Evolutionary conservation across 2,888 invertebrate species (phyloP), one percentile per base, ranked within the genome.

Genomic region (Globia sparganii): DNA sequence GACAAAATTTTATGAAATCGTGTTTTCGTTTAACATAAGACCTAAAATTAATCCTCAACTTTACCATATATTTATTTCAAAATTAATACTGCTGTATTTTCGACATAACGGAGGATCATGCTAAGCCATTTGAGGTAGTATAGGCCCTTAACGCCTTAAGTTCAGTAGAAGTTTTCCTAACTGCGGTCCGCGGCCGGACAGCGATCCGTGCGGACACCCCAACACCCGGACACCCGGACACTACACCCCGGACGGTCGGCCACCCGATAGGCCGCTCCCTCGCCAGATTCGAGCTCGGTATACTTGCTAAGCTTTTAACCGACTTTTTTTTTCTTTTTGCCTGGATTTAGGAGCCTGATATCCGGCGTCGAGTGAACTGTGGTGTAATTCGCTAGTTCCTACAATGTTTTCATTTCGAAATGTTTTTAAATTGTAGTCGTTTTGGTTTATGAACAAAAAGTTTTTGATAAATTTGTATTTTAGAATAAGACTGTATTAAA

Each of bases 221-320:
- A 46, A 73, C 34, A 49, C 37, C 46, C 78, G 40, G 18, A 59
- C 56, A 25, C 61, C n/a, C 67, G 61, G 67, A 34, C 67, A 18
- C 67, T 61, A 34, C 74, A 25, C 8, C 28, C 59, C 77, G 58
- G 64, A 68, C 58, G 43, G n/a, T 28, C 77, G 61, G 75, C 76
- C 75, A 72, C 62, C 37, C 62, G 65, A 67, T 53, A 64, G 56
- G 18, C 18, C 37, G 40, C 37, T 71, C 68, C 6, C 59, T 61
- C 49, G 11, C 28, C 68, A 78, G 58, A 69, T 78, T 78, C 43
- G 1, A 49, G 76, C 72, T 68, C 64, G 34, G 76, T 70, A 53
- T 70, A 80, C 85, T 83, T 77, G 77, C 78, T 73, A 75, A 87
- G 86, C 87, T 87, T 87, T 86, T 78, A 80, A 77, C 43, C 25